Evolutionary conservation across 2,797 vertebrate genomes (phyloP).

Genomic region (Synanceia verrucosa): DNA sequence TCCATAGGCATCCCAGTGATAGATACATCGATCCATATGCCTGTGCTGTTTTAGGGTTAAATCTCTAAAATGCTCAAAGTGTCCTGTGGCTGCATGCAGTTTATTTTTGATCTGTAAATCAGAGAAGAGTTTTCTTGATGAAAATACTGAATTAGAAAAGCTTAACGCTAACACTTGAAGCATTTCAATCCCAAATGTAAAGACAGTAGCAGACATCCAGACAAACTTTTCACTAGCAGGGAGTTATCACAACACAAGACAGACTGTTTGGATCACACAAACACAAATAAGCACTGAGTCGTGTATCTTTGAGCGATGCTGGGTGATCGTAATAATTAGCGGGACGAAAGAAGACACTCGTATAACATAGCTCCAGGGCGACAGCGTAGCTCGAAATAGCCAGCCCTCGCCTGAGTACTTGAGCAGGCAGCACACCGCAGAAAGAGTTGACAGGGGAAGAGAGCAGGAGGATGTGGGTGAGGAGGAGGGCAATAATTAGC

Average conservation of each 20-base stretch:
- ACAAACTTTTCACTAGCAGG: conserved; percentile 18
- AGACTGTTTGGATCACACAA: conserved; percentile 21
- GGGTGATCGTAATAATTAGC: conserved; percentile 69
- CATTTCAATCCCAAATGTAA: background rate
- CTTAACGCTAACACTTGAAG: conserved; percentile 10
- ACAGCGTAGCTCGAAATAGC: conserved; percentile 54
- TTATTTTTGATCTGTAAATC: conserved; percentile 22
- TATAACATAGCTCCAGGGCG: conserved; percentile 46
- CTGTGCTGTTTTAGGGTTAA: background rate
- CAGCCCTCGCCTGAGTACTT: conserved; percentile 34
- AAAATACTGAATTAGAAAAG: conserved; percentile 8
- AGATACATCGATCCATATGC: background rate
- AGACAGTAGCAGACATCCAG: conserved; percentile 33
- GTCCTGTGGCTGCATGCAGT: conserved; percentile 1
- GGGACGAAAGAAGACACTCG: conserved; percentile 39
- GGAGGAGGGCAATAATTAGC: conserved; percentile 69
- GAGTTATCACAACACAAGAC: conserved; percentile 4
- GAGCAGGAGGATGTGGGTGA: conserved; percentile 48
- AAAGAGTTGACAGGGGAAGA: conserved; percentile 36
- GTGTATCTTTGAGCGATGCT: conserved; percentile 28
- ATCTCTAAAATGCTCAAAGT: conserved; percentile 14
- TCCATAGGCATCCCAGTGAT: conserved; percentile 1
- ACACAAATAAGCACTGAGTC: conserved; percentile 44
- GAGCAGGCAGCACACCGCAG: conserved; percentile 35
- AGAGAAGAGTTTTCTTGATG: conserved; percentile 9